Percentiles rank a stretch among this genome's conserved stretches.
These are phyloP conservation scores for Lamellibrachia columna DNA, from an alignment of 2,888 invertebrate genomes.

Conservation along the genomic window DNA sequence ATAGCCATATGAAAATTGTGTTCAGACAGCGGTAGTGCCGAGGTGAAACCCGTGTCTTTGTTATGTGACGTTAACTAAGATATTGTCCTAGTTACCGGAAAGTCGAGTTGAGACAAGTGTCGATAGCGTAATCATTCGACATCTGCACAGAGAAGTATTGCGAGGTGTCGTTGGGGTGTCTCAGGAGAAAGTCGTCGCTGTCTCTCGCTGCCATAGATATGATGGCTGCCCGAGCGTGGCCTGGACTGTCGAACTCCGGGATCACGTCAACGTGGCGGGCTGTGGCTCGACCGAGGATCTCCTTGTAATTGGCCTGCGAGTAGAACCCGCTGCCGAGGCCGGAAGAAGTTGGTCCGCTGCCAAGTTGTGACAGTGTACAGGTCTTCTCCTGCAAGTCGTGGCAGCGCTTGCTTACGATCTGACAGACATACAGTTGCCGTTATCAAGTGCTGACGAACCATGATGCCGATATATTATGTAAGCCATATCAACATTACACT, in stretches of 20 bases:
- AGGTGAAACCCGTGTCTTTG: neutral
- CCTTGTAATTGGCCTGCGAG: slow-evolving; percentile 51
- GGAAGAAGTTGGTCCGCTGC: slow-evolving; percentile 45
- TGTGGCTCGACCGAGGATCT: slow-evolving; percentile 52
- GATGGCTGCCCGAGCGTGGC: slow-evolving; percentile 57
- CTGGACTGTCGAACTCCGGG: slow-evolving; percentile 62
- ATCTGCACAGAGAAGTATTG: slow-evolving; percentile 54
- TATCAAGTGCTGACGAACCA: too few relatives aligned
- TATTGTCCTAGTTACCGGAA: neutral
- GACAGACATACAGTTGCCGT: neutral
- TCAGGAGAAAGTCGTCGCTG: slow-evolving; percentile 29
- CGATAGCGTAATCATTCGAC: slow-evolving; percentile 59
- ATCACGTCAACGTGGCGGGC: slow-evolving; percentile 47
- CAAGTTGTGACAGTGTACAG: slow-evolving; percentile 47
- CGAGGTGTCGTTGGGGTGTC: slow-evolving; percentile 43
- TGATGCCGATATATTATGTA: too few relatives aligned
- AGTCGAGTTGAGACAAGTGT: slow-evolving; percentile 58
- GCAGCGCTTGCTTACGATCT: slow-evolving; percentile 42
- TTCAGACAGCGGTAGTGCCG: too few relatives aligned
- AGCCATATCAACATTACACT: too few relatives aligned
- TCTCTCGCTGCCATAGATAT: slow-evolving; percentile 46
- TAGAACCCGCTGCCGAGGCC: slow-evolving; percentile 53
- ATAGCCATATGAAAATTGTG: too few relatives aligned
- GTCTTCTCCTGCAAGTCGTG: slow-evolving; percentile 44
- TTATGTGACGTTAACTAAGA: neutral